Percentiles rank a stretch among this genome's conserved stretches.
Conservation (phyloP, 2,888 invertebrate species). For the Heliconius charithonia region DNA sequence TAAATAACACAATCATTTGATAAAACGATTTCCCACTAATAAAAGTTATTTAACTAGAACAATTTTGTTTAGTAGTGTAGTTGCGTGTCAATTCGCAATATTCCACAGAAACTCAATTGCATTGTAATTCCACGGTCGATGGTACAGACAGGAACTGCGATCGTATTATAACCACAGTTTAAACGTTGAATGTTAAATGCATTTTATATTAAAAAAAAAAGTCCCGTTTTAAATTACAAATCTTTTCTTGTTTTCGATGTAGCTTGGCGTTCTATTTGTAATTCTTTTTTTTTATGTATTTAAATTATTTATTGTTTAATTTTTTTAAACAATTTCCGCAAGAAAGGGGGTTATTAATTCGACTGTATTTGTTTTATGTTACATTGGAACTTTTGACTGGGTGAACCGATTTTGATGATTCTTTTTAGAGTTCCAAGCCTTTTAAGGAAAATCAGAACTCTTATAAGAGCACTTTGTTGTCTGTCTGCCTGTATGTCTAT, state of each 20-base stretch:
- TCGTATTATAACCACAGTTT: neutral
- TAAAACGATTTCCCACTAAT: conserved; percentile 4
- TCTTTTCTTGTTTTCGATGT: neutral
- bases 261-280: neutral
- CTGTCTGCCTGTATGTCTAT: too few species aligned
- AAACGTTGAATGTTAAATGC: conserved; percentile 49
- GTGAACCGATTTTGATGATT: too few species aligned
- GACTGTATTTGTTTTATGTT: too few species aligned
- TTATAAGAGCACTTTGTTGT: too few species aligned
- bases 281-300: neutral
- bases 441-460: too few species aligned
- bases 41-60: conserved; percentile 26
- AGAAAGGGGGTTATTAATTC: too few species aligned
- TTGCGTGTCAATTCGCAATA: conserved; percentile 39
- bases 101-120: conserved; percentile 50
- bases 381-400: too few species aligned
- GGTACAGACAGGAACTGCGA: conserved; percentile 31
- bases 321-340: too few species aligned
- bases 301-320: too few species aligned
- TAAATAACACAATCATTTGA: conserved; percentile 17
- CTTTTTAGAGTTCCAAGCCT: too few species aligned
- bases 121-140: conserved; percentile 27
- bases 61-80: conserved; percentile 31
- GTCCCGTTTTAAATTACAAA: neutral
- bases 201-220: conserved; percentile 10